Conservation (phyloP, 1,140 invertebrate genomes). For the Drosophila erecta region DNA sequence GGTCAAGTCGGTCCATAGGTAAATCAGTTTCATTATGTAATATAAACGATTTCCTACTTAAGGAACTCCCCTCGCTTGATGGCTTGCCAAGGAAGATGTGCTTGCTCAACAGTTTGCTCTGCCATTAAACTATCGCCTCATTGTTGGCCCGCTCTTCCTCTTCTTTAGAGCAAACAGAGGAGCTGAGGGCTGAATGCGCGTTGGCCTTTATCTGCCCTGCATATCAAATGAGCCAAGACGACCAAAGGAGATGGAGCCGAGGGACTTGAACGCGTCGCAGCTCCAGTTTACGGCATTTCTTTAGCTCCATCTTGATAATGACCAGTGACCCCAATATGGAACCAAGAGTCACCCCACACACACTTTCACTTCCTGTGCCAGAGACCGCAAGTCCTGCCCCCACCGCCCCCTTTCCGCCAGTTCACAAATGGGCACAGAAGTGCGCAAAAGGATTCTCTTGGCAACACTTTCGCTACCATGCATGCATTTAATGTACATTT, state of each 20-base stretch:
- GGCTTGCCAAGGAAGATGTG: slow-evolving; percentile 30
- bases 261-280: slow-evolving; percentile 17
- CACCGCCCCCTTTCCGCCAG: neutral
- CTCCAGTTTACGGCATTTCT: slow-evolving; percentile 71
- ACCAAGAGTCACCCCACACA: slow-evolving; percentile 44
- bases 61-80: slow-evolving; percentile 16
- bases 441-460: slow-evolving; percentile 45
- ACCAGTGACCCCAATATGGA: slow-evolving; percentile 75
- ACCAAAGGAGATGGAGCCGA: slow-evolving; percentile 9
- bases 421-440: slow-evolving; percentile 26
- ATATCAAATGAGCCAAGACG: slow-evolving; percentile 74
- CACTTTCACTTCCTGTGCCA: slow-evolving; percentile 70
- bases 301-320: slow-evolving; percentile 81
- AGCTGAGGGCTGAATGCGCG: slow-evolving; percentile 63
- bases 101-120: slow-evolving; percentile 60
- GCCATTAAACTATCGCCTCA: slow-evolving; percentile 41
- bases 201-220: slow-evolving; percentile 79
- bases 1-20: neutral
- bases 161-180: slow-evolving; percentile 33
- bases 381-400: slow-evolving; percentile 8
- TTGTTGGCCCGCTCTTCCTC: slow-evolving; percentile 13
- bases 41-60: neutral
- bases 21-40: neutral
- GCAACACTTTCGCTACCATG: slow-evolving; percentile 69
- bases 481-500: slow-evolving; percentile 77